A percentile compares a stretch with the other conserved stretches of the same genome.
Conservation (phyloP, 2,888 invertebrate genomes). For the Leucania comma region DNA sequence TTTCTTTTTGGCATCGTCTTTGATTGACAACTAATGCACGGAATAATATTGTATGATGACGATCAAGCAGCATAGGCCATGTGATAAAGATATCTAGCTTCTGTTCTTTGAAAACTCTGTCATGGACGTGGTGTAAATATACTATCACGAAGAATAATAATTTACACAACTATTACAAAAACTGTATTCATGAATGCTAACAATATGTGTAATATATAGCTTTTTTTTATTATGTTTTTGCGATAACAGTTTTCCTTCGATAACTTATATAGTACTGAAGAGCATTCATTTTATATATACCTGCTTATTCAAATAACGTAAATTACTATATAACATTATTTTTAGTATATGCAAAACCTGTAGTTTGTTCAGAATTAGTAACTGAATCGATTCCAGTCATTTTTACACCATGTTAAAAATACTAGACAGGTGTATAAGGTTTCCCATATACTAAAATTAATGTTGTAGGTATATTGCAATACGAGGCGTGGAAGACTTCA, state of each 20-base stretch:
- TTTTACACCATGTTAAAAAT: too few relatives aligned
- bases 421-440: too few relatives aligned
- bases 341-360: too few relatives aligned
- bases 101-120: constrained; percentile 2
- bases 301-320: neutral
- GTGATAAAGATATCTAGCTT: neutral
- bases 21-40: neutral
- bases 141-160: neutral
- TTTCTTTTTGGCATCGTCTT: neutral
- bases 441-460: too few relatives aligned
- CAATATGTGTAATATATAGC: neutral
- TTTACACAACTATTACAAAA: constrained; percentile 13
- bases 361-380: too few relatives aligned
- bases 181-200: neutral
- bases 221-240: neutral
- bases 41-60: neutral
- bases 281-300: neutral
- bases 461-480: too few relatives aligned
- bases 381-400: too few relatives aligned
- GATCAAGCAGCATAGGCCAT: neutral
- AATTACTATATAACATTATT: too few relatives aligned
- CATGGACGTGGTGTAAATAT: neutral
- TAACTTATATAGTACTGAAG: neutral
- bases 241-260: neutral
- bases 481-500: constrained; percentile 1